Base-by-base conservation (phyloP, 2,888 invertebrate genomes). In the Archaeoteleia sp. region DNA sequence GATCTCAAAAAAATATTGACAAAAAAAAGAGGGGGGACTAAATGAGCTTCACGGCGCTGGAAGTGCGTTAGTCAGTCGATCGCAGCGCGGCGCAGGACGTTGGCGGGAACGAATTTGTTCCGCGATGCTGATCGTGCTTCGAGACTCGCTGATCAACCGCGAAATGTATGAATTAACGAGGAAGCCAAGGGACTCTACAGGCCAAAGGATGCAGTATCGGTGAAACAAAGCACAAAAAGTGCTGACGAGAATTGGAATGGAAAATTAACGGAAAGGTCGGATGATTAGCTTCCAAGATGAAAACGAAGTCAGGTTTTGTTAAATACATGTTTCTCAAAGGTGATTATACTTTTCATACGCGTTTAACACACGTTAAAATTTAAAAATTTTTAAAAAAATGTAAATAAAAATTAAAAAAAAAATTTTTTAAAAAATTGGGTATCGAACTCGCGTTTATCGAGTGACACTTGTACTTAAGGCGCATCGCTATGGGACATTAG, bases 71-170 rank as follows among this genome's bases (percentile, higher is more conserved):
- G 54, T 46, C 39, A 39, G 35, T 15, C 37, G 34, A 37, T 17
- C 27, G 42, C 48, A 29, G 15, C 27, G 37, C 30, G 43, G 37
- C 35, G 37, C 29, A 14, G 35, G 45, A 61, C n/a, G n/a, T n/a
- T n/a, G n/a, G n/a, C n/a, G n/a, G n/a, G n/a, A n/a, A 53, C 35
- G 46, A 61, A 61, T 53, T 45, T 61, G 46, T 61, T 53, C 39
- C 40, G 29, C 25, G 40, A 46, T 30, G 61, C 34, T 45, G 46
- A 46, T 53, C 55, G 34, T 48, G 29, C 23, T 39, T 15, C 29
- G 43, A 48, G 35, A 45, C 37, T 51, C 54, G 54, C 34, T 45
- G 46, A 58, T 49, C 46, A 48, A 48, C 48, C 30, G 34, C 46
- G 34, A 46, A 40, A 42, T 42, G 46, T 53, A 12, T 25, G 57